These are phyloP conservation scores for Orchesella cincta DNA, from an alignment of 1,140 invertebrate genomes.

Conservation along the genomic window DNA sequence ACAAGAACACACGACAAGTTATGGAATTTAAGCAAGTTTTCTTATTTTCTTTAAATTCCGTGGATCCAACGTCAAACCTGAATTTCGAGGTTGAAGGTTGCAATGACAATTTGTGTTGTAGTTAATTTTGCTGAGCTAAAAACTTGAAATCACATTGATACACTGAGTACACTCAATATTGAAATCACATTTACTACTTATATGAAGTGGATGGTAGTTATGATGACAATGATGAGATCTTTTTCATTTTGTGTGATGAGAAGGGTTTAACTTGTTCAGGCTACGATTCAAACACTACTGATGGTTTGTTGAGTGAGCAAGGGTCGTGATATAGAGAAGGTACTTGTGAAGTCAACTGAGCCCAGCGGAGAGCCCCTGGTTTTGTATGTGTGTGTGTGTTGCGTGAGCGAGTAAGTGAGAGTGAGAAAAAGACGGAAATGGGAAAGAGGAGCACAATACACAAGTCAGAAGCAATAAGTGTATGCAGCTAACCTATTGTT, in stretches of 20 bases:
- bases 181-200: too few relatives aligned
- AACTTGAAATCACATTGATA: too few relatives aligned
- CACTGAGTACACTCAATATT: too few relatives aligned
- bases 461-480: constrained; percentile 9
- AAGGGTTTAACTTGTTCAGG: background rate
- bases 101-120: too few relatives aligned
- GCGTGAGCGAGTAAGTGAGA: background rate
- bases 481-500: background rate
- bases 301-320: constrained; percentile 1
- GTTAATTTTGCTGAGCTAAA: too few relatives aligned
- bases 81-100: too few relatives aligned
- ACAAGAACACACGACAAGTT: too few relatives aligned
- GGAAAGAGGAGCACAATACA: constrained; percentile 20
- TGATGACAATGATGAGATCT: background rate
- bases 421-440: constrained; percentile 3
- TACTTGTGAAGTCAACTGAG: background rate
- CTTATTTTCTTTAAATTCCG: too few relatives aligned
- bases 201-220: too few relatives aligned
- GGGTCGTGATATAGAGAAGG: constrained; percentile 15
- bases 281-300: constrained; percentile 14
- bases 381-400: background rate
- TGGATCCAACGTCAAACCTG: too few relatives aligned
- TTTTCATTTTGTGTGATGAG: background rate
- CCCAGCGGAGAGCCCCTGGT: background rate
- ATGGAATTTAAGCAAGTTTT: too few relatives aligned